Conservation (phyloP, 1,140 invertebrate species). For the Cepaea nemoralis region DNA sequence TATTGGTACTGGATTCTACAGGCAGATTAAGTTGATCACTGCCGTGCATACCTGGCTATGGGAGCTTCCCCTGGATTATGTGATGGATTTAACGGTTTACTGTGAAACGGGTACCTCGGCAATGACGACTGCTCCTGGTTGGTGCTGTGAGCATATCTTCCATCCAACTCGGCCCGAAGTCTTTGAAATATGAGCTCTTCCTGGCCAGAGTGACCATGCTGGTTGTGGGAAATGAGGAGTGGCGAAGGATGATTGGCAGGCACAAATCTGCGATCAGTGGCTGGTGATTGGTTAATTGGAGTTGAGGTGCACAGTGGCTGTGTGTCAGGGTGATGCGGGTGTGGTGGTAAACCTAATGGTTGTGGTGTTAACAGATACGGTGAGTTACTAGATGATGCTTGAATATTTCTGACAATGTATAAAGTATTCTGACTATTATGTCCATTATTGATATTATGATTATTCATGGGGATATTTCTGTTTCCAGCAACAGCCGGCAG, state of each 20-base stretch:
- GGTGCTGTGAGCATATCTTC: not conserved
- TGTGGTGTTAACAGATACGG: not conserved
- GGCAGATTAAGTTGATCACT: too few relatives aligned
- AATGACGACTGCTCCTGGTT: not conserved
- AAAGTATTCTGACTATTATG: not conserved
- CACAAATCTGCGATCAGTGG: not conserved
- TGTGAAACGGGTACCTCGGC: not conserved
- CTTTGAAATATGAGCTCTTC: not conserved
- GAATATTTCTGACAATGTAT: slow-evolving; percentile 11
- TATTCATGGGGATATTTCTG: not conserved
- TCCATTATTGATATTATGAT: not conserved
- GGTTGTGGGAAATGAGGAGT: not conserved
- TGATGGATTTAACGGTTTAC: not conserved
- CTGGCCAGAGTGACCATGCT: not conserved
- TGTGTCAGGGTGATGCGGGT: not conserved
- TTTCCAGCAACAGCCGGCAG: not conserved
- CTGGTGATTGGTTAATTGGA: slow-evolving; percentile 27
- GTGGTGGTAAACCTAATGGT: not conserved
- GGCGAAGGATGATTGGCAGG: slow-evolving; percentile 19
- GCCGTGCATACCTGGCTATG: slow-evolving; percentile 24
- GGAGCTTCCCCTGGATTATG: not conserved
- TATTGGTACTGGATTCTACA: too few relatives aligned
- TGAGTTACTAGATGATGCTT: not conserved
- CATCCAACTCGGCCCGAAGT: not conserved
- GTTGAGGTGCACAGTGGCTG: slow-evolving; percentile 17